phyloP scores from a whole-genome alignment of 2,888 invertebrate species.

The Zygothrica quintamaculata region DNA sequence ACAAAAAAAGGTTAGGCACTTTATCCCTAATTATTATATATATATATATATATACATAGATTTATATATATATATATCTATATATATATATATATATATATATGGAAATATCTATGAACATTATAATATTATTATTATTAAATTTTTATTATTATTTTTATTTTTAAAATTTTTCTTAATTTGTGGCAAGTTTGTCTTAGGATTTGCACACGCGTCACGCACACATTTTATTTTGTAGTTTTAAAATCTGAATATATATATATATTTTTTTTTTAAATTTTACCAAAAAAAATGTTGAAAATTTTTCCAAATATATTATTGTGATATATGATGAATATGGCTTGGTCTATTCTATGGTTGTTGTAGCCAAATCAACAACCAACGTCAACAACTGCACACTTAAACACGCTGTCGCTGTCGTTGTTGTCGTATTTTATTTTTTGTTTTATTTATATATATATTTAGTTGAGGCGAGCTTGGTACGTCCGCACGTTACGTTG shows the following conservation, averaged over 20 bases:
- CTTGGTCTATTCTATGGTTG: constrained; percentile 35
- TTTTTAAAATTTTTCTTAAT: constrained; percentile 17
- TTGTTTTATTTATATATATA: not conserved
- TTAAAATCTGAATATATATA: not conserved
- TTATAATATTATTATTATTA: constrained; percentile 11
- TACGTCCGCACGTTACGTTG: constrained; percentile 84
- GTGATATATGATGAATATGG: constrained; percentile 13
- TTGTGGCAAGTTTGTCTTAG: constrained; percentile 23
- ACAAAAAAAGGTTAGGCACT: constrained; percentile 23
- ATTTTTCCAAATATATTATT: constrained; percentile 2
- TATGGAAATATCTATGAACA: no score
- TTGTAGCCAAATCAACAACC: constrained; percentile 39
- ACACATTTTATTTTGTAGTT: constrained; percentile 23
- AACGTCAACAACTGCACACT: constrained; percentile 36
- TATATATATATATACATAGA: no score
- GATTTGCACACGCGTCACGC: constrained; percentile 63
- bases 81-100: no score
- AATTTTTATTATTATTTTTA: constrained; percentile 42
- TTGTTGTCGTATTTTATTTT: constrained; percentile 15
- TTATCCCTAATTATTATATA: constrained; percentile 41
- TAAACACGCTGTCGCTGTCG: constrained; percentile 41
- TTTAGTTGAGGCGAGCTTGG: constrained; percentile 64
- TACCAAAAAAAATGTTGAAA: constrained; percentile 41
- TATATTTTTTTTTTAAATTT: constrained; percentile 11
- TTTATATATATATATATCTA: no score